These are phyloP conservation scores for Meliscaeva auricollis DNA, from an alignment of 2,888 invertebrate genomes.

Conservation along the genomic window DNA sequence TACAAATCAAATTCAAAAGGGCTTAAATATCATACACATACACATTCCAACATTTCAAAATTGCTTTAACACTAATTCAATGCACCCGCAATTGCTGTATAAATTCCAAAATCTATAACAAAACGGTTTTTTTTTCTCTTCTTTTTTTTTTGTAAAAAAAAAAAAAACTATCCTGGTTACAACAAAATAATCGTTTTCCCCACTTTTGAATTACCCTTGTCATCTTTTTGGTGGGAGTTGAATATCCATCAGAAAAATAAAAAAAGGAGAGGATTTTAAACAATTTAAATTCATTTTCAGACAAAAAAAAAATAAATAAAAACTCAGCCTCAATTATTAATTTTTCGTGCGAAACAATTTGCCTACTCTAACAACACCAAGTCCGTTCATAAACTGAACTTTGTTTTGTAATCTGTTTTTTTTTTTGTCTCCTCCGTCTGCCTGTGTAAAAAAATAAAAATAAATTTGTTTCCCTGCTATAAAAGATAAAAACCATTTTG, in stretches of 20 bases:
- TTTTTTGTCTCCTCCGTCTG: no score
- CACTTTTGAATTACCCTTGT: neutral
- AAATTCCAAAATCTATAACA: conserved; percentile 27
- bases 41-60: neutral
- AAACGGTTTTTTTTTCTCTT: neutral
- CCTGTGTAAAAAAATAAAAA: neutral
- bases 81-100: conserved; percentile 3
- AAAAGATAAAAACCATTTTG: conserved; percentile 10
- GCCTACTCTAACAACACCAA: neutral
- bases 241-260: conserved; percentile 10
- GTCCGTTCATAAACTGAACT: neutral
- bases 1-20: neutral
- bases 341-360: conserved; percentile 38
- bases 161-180: conserved; percentile 2
- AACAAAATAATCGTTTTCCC: conserved; percentile 11
- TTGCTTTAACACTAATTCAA: conserved; percentile 32
- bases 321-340: conserved; percentile 54
- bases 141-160: neutral
- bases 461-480: neutral
- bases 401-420: neutral
- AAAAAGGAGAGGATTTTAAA: conserved; percentile 5
- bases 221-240: neutral
- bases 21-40: neutral
- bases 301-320: neutral
- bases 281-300: conserved; percentile 24